phyloP scores from a whole-genome alignment of 1,140 invertebrate species.

The Hestina assimilis region DNA sequence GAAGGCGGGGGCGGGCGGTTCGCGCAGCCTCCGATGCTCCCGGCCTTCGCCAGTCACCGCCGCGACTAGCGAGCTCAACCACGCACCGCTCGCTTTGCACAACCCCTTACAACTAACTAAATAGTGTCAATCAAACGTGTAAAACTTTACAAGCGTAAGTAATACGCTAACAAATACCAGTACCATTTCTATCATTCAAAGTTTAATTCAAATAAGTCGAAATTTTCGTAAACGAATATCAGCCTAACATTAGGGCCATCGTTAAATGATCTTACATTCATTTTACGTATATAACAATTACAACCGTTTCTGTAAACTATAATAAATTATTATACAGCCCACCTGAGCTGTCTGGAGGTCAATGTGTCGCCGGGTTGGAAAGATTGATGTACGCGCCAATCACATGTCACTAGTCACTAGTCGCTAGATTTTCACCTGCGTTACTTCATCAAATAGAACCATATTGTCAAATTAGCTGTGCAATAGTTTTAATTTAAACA shows the following conservation, averaged over 20 bases:
- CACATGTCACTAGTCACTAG: conserved; percentile 35
- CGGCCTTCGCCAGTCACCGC: conserved; percentile 57
- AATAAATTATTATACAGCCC: conserved; percentile 32
- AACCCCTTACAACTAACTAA: conserved; percentile 42
- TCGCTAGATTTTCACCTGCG: conserved; percentile 5
- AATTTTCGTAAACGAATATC: conserved; percentile 46
- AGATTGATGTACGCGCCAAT: conserved; percentile 49
- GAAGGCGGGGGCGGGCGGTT: conserved; percentile 62
- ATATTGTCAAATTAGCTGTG: too few relatives aligned
- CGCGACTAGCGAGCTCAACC: conserved; percentile 52
- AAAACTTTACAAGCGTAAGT: conserved; percentile 60
- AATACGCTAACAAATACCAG: conserved; percentile 20
- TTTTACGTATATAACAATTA: conserved; percentile 48
- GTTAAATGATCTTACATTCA: conserved; percentile 21
- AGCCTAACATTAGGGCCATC: conserved; percentile 17
- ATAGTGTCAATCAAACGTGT: conserved; percentile 61
- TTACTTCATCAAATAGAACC: conserved; percentile 2
- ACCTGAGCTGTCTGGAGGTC: conserved; percentile 64
- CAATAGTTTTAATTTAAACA: not conserved
- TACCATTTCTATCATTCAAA: not conserved
- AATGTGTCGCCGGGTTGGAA: conserved; percentile 33
- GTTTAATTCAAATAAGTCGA: conserved; percentile 29
- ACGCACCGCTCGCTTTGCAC: conserved; percentile 45
- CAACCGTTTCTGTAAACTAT: conserved; percentile 36
- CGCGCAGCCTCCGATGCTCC: conserved; percentile 67